Percentiles rank a stretch among this genome's conserved stretches.
Evolutionary conservation across 2,888 invertebrate species (phyloP).

Genomic region (Papilio protenor): DNA sequence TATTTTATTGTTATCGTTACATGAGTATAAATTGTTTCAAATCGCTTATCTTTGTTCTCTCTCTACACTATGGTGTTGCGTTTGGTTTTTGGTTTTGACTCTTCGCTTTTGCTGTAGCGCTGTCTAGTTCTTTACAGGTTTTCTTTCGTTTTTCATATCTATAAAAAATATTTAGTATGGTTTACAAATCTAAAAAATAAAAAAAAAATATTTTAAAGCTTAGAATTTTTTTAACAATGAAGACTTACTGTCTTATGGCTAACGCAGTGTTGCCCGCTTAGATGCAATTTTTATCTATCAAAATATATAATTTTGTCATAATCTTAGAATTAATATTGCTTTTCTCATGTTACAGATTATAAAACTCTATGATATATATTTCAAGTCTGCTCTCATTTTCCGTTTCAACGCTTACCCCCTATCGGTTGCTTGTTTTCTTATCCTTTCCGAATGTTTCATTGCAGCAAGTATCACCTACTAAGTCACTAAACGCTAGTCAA

Average conservation of each 20-base stretch:
- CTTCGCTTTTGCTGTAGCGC: constrained; percentile 35
- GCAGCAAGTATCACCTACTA: constrained; percentile 83
- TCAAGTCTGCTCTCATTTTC: constrained; percentile 51
- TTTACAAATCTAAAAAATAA: neutral
- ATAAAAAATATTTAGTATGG: neutral
- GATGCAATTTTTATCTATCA: constrained; percentile 18
- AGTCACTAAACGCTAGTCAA: constrained; percentile 81
- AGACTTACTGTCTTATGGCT: neutral
- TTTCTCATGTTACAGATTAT: constrained; percentile 41
- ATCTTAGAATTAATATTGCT: constrained; percentile 26
- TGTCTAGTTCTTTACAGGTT: constrained; percentile 22
- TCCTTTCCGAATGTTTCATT: constrained; percentile 78
- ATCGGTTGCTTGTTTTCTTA: constrained; percentile 74
- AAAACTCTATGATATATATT: constrained; percentile 42
- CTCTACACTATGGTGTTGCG: constrained; percentile 24
- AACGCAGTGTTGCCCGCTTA: constrained; percentile 11
- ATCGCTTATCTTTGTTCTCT: constrained; percentile 21
- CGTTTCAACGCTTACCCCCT: constrained; percentile 63
- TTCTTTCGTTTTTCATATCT: neutral
- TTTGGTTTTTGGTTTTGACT: constrained; percentile 38
- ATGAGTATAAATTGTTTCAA: constrained; percentile 31
- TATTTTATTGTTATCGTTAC: neutral
- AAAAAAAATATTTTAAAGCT: neutral
- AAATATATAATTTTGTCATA: constrained; percentile 1
- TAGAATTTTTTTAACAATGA: neutral